Evolutionary conservation across 2,797 vertebrate genomes (phyloP), one percentile per base, ranked within the genome.

Genomic region (Peromyscus nudipes): DNA sequence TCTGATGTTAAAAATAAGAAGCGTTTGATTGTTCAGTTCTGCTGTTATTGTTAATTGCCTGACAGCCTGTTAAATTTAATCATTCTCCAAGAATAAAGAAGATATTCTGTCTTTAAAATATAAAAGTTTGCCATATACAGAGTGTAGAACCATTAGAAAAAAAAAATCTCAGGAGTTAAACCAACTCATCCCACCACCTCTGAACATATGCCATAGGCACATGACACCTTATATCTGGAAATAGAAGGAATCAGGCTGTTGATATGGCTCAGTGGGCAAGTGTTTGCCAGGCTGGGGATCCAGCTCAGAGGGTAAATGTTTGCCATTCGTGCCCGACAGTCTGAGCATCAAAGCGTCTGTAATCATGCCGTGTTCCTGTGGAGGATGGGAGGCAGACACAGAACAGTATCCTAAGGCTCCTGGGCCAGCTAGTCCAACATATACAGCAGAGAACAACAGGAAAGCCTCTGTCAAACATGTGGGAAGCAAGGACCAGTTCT

Each of bases 1-100:
- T 94, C 37, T 29, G 62, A 19, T 71, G 62, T 60, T 85, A 92
- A 94, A 97, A 95, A 94, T 83, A 57, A 85, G 89, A 91, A 92
- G 55, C 25, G 7, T 94, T 95, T 46, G 40, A n/a, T 93, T 95
- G 69, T 46, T 96, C 82, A 85, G 2, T 95, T 94, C 88, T 80
- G 9, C 77, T 92, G 16, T 82, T 94, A 82, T 77, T 86, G 40
- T 95, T 93, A 95, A 62, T 90, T 95, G 52, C 25, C 91, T 89
- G 82, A 73, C 77, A 95, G 52, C 40, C 71, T 6, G 4, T 75
- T 73, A 76, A 85, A 77, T 90, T 90, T 55, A 86, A 83, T 88
- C 46, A 52, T 89, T 69, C n/a, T 97, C 91, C 9, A 37, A 75
- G 91, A 69, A 92, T 52, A 46, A 19, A 89, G 40, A 81, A 93